phyloP scores from a whole-genome alignment of 2,888 invertebrate genomes.

The Dynastes hyllus region DNA sequence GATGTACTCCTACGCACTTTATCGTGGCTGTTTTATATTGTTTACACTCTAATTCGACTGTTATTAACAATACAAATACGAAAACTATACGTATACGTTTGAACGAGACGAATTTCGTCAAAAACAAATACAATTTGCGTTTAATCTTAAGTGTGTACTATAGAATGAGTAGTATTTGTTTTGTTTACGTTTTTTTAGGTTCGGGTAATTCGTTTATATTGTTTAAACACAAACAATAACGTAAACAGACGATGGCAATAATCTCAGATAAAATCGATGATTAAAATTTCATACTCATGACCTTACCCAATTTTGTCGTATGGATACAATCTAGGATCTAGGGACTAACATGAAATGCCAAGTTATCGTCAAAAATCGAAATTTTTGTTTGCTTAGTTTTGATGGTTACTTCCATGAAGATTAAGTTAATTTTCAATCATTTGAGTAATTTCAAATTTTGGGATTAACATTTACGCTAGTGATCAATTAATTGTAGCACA shows the following conservation, averaged over 20 bases:
- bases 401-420: no score
- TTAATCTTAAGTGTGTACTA: constrained; percentile 10
- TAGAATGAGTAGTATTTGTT: constrained; percentile 2
- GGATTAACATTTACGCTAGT: no score
- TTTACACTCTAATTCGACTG: constrained; percentile 1
- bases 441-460: no score
- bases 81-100: background rate
- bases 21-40: constrained; percentile 4
- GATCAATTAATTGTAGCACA: no score
- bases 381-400: no score
- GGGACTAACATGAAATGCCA: no score
- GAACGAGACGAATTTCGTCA: background rate
- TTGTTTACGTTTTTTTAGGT: background rate
- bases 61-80: constrained; percentile 10
- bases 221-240: background rate
- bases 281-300: background rate
- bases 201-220: background rate
- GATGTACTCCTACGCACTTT: background rate
- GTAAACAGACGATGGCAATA: background rate
- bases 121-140: background rate
- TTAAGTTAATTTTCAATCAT: no score
- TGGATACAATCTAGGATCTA: no score
- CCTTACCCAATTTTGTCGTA: background rate
- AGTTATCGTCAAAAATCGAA: no score
- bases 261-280: constrained; percentile 33